These are phyloP conservation scores for Saccostrea glomerata DNA, from an alignment of 1,140 invertebrate genomes.

Conservation along the genomic window DNA sequence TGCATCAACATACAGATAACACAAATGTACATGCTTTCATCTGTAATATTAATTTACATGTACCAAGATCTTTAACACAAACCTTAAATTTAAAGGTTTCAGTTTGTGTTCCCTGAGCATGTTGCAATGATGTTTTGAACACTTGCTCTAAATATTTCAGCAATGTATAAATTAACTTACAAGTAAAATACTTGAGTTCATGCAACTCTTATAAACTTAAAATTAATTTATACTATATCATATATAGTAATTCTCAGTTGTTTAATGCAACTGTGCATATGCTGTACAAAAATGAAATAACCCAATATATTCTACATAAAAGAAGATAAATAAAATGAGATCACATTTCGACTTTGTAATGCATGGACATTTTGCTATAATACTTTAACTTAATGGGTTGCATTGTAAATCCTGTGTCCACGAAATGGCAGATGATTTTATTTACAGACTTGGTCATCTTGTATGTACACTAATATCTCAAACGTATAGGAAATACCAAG, in stretches of 20 bases:
- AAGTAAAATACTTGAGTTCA: slow-evolving; percentile 4
- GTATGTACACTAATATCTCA: slow-evolving; percentile 17
- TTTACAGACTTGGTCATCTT: background rate
- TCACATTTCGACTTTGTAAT: slow-evolving; percentile 38
- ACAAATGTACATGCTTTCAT: background rate
- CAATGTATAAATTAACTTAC: background rate
- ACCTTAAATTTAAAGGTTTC: background rate
- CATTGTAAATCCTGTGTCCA: background rate
- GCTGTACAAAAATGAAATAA: slow-evolving; percentile 36
- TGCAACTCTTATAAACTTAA: slow-evolving; percentile 1
- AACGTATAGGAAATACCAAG: background rate
- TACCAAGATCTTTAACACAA: slow-evolving; percentile 3
- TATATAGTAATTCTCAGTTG: slow-evolving; percentile 24
- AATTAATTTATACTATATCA: slow-evolving; percentile 17
- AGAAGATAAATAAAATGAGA: slow-evolving; percentile 37
- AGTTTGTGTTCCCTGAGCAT: slow-evolving; percentile 7
- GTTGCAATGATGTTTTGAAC: slow-evolving; percentile 38
- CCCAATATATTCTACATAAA: slow-evolving; percentile 35
- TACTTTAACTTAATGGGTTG: background rate
- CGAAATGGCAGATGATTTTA: background rate
- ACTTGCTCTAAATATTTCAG: slow-evolving; percentile 12
- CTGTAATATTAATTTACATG: slow-evolving; percentile 4
- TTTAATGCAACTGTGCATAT: slow-evolving; percentile 38
- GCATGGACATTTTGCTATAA: slow-evolving; percentile 20
- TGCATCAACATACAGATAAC: background rate